Conservation (phyloP, 2,888 invertebrate genomes). For the Nephrocerus scutellatus region DNA sequence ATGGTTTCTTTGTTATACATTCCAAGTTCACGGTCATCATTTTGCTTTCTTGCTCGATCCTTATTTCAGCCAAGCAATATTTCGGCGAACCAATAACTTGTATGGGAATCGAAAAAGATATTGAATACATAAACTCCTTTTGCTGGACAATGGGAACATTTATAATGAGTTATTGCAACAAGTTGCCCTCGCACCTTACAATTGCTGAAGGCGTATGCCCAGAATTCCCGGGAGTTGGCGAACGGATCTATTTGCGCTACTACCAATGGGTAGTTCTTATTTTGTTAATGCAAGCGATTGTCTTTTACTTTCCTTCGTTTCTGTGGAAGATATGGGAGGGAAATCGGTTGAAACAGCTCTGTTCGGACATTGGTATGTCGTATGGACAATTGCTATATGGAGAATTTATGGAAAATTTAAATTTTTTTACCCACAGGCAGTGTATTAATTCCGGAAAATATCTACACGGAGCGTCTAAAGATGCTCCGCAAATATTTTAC, state of each 20-base stretch:
- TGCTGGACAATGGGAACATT: slow-evolving; percentile 76
- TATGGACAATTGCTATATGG: neutral
- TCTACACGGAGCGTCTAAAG: slow-evolving; percentile 25
- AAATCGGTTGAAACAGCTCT: slow-evolving; percentile 47
- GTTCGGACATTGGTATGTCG: slow-evolving; percentile 34
- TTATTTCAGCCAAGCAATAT: slow-evolving; percentile 75
- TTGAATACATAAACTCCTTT: slow-evolving; percentile 63
- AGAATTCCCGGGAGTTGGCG: slow-evolving; percentile 28
- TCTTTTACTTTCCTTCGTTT: slow-evolving; percentile 42
- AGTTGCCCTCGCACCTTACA: too few species aligned
- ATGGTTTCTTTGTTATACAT: slow-evolving; percentile 67
- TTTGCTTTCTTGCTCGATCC: slow-evolving; percentile 63
- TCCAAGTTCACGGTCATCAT: slow-evolving; percentile 65
- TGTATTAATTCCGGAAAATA: slow-evolving; percentile 28
- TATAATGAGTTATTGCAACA: slow-evolving; percentile 41
- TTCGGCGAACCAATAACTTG: slow-evolving; percentile 82
- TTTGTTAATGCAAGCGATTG: slow-evolving; percentile 36
- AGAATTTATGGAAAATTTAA: neutral
- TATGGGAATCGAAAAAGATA: slow-evolving; percentile 51
- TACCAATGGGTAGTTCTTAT: slow-evolving; percentile 46
- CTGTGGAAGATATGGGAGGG: slow-evolving; percentile 46
- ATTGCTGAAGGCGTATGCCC: slow-evolving; percentile 35
- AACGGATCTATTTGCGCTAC: slow-evolving; percentile 39
- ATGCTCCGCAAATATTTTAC: slow-evolving; percentile 36
- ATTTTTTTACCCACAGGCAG: too few species aligned